phyloP scores from a whole-genome alignment of 2,113 vertebrate genomes.

The Sebastes schlegelii region DNA sequence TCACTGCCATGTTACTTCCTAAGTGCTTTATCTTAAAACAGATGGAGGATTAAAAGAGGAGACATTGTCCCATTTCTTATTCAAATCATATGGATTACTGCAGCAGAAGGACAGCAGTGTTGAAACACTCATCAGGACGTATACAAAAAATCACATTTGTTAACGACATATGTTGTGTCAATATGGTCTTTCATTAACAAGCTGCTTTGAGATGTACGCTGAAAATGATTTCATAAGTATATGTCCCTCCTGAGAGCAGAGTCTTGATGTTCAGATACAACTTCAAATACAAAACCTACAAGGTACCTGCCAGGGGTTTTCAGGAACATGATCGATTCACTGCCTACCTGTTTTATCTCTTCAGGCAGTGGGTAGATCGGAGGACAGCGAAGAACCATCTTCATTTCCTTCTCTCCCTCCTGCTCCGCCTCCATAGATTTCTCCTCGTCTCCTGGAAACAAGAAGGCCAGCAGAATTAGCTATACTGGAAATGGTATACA shows the following conservation, averaged over 20 bases:
- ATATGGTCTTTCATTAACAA: conserved; percentile 38
- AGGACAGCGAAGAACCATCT: conserved; percentile 50
- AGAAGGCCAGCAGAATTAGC: conserved; percentile 24
- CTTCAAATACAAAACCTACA: background rate
- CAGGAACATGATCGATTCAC: conserved; percentile 25
- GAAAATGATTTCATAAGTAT: background rate
- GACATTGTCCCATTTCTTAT: conserved; percentile 43
- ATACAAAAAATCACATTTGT: conserved; percentile 17
- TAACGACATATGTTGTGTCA: conserved; percentile 42
- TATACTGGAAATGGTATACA: background rate
- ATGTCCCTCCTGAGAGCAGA: background rate
- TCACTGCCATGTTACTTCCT: conserved; percentile 40
- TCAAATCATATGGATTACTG: conserved; percentile 56
- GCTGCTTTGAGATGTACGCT: conserved; percentile 17
- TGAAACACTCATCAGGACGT: conserved; percentile 36
- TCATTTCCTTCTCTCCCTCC: conserved; percentile 67
- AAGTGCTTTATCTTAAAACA: conserved; percentile 56
- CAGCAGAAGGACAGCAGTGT: conserved; percentile 23
- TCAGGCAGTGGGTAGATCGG: conserved; percentile 80
- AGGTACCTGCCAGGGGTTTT: conserved; percentile 6
- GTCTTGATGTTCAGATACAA: background rate
- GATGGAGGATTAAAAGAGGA: conserved; percentile 62
- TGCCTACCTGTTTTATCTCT: conserved; percentile 82
- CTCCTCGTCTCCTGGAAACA: conserved; percentile 66
- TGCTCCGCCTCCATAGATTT: conserved; percentile 36